A percentile compares a stretch with the other conserved stretches of the same genome.
phyloP scores from a whole-genome alignment of 92 coral and sea anemone genomes.

The Meandrina meandrites region DNA sequence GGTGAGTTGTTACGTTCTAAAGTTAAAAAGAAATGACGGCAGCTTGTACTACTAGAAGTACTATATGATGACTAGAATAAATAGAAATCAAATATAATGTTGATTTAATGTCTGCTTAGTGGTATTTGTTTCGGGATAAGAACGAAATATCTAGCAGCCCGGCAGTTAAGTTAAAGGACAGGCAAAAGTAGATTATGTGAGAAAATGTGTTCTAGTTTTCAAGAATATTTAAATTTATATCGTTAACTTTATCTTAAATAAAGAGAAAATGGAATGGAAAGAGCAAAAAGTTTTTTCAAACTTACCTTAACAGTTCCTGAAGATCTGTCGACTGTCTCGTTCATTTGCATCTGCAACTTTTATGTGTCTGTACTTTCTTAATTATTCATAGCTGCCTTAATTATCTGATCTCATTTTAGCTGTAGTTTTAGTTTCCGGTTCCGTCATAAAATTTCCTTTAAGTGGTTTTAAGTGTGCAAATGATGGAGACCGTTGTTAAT shows the following conservation, averaged over 20 bases:
- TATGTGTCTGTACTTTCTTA: not conserved
- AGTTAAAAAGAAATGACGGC: not conserved
- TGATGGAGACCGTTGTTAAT: not conserved
- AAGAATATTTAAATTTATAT: not conserved
- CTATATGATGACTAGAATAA: not conserved
- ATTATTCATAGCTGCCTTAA: not conserved
- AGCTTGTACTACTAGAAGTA: not conserved
- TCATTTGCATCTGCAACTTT: not conserved
- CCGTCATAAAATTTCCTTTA: not conserved
- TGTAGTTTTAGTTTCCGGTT: not conserved
- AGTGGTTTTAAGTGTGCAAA: not conserved
- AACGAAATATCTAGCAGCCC: not conserved
- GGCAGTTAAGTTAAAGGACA: not conserved
- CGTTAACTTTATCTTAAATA: not conserved
- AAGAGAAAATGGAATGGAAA: not conserved
- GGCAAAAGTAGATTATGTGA: not conserved
- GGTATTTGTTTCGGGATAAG: not conserved
- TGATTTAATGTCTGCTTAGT: not conserved
- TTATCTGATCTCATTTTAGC: not conserved
- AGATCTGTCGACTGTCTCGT: not conserved
- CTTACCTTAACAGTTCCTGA: constrained; percentile 5
- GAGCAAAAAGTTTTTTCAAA: not conserved
- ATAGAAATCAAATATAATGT: not conserved
- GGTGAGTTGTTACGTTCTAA: not conserved
- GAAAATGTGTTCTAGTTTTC: not conserved